These are phyloP conservation scores for Bicyclus anynana DNA, from an alignment of 1,140 invertebrate genomes.

Conservation along the genomic window DNA sequence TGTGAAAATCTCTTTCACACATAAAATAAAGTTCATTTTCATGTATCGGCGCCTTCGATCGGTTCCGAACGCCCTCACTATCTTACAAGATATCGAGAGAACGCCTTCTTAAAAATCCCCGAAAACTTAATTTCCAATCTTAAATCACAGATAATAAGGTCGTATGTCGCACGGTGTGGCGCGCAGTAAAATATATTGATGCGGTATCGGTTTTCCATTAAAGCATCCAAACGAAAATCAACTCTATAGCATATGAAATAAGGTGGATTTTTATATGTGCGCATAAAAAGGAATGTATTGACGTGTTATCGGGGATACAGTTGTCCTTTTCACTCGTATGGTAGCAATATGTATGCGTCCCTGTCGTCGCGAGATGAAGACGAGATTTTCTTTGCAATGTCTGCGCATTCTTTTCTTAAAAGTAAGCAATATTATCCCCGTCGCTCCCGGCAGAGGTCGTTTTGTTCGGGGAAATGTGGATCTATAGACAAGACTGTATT, in stretches of 20 bases:
- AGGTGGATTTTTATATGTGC: conserved; percentile 38
- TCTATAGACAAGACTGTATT: not conserved
- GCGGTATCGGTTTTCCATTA: conserved; percentile 76
- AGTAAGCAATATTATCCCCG: conserved; percentile 33
- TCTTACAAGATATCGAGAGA: conserved; percentile 72
- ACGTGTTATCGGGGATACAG: conserved; percentile 71
- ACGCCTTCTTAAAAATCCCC: conserved; percentile 67
- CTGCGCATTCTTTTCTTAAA: conserved; percentile 68
- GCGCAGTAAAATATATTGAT: conserved; percentile 68
- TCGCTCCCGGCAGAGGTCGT: conserved; percentile 29
- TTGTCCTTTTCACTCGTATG: conserved; percentile 56
- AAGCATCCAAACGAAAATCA: conserved; percentile 26
- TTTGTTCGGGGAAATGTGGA: conserved; percentile 3
- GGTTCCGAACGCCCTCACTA: conserved; percentile 70
- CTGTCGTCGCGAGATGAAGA: conserved; percentile 66
- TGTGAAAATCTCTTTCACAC: conserved; percentile 43
- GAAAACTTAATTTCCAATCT: conserved; percentile 34
- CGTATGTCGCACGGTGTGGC: conserved; percentile 25
- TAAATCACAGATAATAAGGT: conserved; percentile 33
- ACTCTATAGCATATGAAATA: conserved; percentile 23
- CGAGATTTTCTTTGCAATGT: conserved; percentile 57
- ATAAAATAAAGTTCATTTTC: conserved; percentile 66
- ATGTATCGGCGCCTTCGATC: conserved; percentile 64
- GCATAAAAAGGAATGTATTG: conserved; percentile 65
- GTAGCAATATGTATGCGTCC: conserved; percentile 52